These are phyloP conservation scores for Bombyx mandarina DNA, from an alignment of 1,140 invertebrate genomes.

Conservation along the genomic window DNA sequence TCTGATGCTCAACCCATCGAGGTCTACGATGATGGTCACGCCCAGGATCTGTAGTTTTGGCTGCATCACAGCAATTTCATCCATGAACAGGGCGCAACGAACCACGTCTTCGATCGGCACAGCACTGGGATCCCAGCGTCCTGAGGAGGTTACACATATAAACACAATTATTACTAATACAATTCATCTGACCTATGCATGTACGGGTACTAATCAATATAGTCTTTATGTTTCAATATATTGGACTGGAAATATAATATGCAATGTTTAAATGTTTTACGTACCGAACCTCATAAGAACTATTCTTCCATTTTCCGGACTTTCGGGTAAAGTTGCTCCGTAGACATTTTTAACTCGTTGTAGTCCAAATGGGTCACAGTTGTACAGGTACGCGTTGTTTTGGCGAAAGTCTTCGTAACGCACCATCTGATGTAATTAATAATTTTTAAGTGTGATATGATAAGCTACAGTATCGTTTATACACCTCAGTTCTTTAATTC, in stretches of 20 bases:
- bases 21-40: slow-evolving; percentile 81
- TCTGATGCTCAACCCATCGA: slow-evolving; percentile 76
- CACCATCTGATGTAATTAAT: slow-evolving; percentile 32
- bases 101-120: slow-evolving; percentile 79
- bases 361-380: slow-evolving; percentile 45
- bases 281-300: slow-evolving; percentile 59
- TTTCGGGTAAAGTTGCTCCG: slow-evolving; percentile 40
- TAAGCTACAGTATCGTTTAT: no score
- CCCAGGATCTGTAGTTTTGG: slow-evolving; percentile 81
- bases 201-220: no score
- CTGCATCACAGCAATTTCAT: slow-evolving; percentile 81
- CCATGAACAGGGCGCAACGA: slow-evolving; percentile 77
- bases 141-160: slow-evolving; percentile 35
- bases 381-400: slow-evolving; percentile 41
- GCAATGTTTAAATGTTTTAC: slow-evolving; percentile 3
- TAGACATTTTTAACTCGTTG: slow-evolving; percentile 45
- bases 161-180: no score
- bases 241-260: no score
- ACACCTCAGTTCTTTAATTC: no score
- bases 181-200: no score
- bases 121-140: slow-evolving; percentile 79
- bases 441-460: no score
- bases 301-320: slow-evolving; percentile 40
- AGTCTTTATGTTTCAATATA: no score
- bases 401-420: slow-evolving; percentile 50